Percentiles rank a stretch among this genome's conserved stretches.
These are phyloP conservation scores for Cyclina sinensis DNA, from an alignment of 1,140 invertebrate genomes.

Conservation along the genomic window DNA sequence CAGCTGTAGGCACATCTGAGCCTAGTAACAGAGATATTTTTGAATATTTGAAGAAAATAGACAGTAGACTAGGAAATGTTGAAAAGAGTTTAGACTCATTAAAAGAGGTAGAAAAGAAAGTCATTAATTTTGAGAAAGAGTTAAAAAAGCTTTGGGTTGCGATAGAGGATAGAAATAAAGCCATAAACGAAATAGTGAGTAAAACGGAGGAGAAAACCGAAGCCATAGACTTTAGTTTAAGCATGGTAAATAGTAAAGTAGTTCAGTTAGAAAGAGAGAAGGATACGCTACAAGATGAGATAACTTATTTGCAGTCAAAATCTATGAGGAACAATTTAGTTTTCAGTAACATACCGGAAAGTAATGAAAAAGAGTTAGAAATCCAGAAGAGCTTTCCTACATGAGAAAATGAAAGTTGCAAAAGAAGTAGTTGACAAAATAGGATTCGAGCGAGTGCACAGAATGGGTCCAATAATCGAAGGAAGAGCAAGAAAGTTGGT, in stretches of 20 bases:
- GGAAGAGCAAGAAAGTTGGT: background rate
- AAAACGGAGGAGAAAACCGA: background rate
- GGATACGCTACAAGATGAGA: background rate
- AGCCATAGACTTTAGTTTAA: background rate
- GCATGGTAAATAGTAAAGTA: background rate
- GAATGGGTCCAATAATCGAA: background rate
- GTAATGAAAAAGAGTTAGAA: background rate
- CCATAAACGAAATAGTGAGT: background rate
- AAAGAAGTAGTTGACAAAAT: background rate
- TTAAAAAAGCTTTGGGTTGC: background rate
- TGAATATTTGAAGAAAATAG: background rate
- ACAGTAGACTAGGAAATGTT: background rate
- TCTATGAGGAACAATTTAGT: slow-evolving; percentile 22
- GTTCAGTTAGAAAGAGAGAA: background rate
- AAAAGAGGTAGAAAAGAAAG: background rate
- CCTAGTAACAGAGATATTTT: background rate
- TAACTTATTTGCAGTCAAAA: background rate
- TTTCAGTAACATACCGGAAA: slow-evolving; percentile 17
- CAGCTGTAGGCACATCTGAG: background rate
- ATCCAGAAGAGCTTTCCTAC: background rate
- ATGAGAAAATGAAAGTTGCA: background rate
- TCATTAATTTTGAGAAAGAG: background rate
- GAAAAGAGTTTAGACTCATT: background rate
- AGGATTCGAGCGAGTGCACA: background rate
- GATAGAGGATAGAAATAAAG: background rate